These are phyloP conservation scores for Grammomys surdaster DNA, from an alignment of 2,113 vertebrate genomes.

Conservation along the genomic window DNA sequence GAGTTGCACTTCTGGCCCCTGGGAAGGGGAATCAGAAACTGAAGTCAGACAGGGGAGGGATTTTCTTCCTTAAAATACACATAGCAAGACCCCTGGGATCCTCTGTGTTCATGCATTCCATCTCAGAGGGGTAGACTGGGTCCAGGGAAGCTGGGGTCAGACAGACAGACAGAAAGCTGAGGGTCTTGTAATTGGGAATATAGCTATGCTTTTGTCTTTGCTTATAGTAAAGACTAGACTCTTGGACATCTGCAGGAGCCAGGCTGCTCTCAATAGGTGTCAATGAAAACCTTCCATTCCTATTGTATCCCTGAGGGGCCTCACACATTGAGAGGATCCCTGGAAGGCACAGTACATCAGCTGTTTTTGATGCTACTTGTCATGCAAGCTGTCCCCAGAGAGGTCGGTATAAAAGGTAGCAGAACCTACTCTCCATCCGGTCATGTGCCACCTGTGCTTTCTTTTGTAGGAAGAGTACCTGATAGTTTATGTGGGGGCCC, in stretches of 20 bases:
- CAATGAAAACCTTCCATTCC: not conserved
- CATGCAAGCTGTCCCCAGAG: not conserved
- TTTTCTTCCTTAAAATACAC: not conserved
- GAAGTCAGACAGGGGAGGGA: not conserved
- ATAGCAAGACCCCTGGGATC: not conserved
- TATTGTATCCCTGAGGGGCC: not conserved
- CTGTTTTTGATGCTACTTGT: not conserved
- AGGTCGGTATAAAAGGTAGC: not conserved
- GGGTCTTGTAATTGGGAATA: not conserved
- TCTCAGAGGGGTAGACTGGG: not conserved
- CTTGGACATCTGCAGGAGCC: not conserved
- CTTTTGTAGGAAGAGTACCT: not conserved
- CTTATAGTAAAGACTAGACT: not conserved
- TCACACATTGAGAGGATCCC: not conserved
- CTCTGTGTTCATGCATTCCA: not conserved
- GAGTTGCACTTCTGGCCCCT: not conserved
- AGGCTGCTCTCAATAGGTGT: not conserved
- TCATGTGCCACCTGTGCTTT: not conserved
- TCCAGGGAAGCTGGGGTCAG: too few species aligned
- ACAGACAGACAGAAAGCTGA: rapidly evolving
- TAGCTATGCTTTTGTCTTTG: not conserved
- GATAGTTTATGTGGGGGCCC: not conserved
- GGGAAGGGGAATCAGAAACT: not conserved
- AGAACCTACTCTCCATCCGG: not conserved
- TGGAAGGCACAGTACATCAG: not conserved